Percentiles rank a stretch among this genome's conserved stretches.
phyloP scores from a whole-genome alignment of 92 coral and sea anemone species.

The Zoanthus gigantus region DNA sequence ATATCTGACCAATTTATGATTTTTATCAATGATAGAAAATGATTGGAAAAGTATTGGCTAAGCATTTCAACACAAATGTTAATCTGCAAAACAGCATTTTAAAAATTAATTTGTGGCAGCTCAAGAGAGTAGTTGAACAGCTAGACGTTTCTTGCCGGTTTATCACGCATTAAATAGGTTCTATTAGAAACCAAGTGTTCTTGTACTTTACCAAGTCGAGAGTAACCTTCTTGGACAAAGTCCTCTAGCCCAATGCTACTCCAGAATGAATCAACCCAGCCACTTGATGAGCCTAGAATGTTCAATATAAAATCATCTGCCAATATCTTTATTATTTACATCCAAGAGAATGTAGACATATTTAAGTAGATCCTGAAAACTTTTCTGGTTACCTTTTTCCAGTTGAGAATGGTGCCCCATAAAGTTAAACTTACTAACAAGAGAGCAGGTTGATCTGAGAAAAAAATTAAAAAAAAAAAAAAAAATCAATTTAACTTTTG shows the following conservation, averaged over 20 bases:
- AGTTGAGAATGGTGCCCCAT: constrained; percentile 88
- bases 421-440: constrained; percentile 93
- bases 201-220: constrained; percentile 70
- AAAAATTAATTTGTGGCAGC: no score
- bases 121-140: no score
- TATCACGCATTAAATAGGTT: no score
- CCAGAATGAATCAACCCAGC: constrained; percentile 95
- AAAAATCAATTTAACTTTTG: no score
- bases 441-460: constrained; percentile 85
- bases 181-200: no score
- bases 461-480: background rate
- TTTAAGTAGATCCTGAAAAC: background rate
- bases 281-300: constrained; percentile 50
- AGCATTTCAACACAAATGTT: no score
- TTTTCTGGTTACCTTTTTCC: constrained; percentile 62
- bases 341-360: background rate
- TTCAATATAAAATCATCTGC: background rate
- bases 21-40: no score
- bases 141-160: no score
- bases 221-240: constrained; percentile 70
- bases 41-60: no score
- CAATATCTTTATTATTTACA: no score
- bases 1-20: no score
- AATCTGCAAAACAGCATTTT: no score
- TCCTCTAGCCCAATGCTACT: constrained; percentile 84